Base-by-base conservation (phyloP, 2,113 vertebrate species). In the Mirounga angustirostris region DNA sequence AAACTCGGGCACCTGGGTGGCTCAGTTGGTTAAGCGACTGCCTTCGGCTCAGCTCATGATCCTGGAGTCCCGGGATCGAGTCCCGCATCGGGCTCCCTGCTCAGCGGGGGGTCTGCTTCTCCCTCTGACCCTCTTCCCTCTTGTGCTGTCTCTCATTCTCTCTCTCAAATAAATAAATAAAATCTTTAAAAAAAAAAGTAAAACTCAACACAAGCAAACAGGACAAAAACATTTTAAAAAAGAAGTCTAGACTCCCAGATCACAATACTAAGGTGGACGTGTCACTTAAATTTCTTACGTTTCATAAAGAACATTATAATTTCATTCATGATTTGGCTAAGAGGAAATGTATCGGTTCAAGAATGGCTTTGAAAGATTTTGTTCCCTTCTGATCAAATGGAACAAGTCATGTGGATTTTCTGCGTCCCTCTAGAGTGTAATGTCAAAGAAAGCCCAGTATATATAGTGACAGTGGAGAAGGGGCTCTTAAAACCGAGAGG, bases 381-480 rank as follows among this genome's bases (percentile, higher is more conserved):
- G 9, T 10, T 58, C 33, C 30, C 33, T 36, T 81, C 69, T 50
- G 8, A 36, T 11, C 22, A 54, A 82, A 9, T 24, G 8, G 30
- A 43, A 71, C 4, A 15, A n/a, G 58, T 4, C 1, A 0, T 69
- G 8, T 4, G 54, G 50, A 36, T 22, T 83, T 69, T 59, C 92
- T 81, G 0, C 2, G 0, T 43, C 13, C 0, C 4, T 0, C 0
- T 11, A 8, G 8, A 67, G 36, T 7, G 30, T 2, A 4, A 30
- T 1, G 7, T 36, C 14, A 15, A 67, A 91, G 65, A 40, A 81
- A 65, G 36, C 15, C 12, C 63, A 6, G 26, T 2, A 0, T 26
- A 7, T 2, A 2, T 1, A 5, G 2, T 9, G 22, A 26, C 9
- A 0, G 2, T 5, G 5, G 91, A 28, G 33, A 74, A 30, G 5